A percentile compares a stretch with the other conserved stretches of the same genome.
phyloP scores from a whole-genome alignment of 2,888 invertebrate genomes.

The Dolomedes plantarius region DNA sequence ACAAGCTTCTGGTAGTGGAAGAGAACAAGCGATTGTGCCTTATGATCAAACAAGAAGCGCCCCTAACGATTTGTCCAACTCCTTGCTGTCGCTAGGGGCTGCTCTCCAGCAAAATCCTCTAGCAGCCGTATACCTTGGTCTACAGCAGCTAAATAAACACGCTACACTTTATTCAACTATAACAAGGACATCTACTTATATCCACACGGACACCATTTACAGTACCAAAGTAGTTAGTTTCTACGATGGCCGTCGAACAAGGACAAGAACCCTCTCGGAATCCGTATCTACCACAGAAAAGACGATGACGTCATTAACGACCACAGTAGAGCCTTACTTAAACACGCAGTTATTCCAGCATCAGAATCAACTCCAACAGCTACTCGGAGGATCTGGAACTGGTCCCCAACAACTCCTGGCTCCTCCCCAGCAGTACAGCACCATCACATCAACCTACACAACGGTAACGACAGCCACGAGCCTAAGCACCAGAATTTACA shows the following conservation, averaged over 20 bases:
- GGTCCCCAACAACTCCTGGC: conserved; percentile 36
- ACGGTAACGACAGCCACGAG: conserved; percentile 73
- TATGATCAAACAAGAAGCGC: conserved; percentile 27
- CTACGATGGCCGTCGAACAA: conserved; percentile 74
- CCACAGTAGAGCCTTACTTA: conserved; percentile 72
- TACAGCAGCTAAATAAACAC: conserved; percentile 73
- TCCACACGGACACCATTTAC: conserved; percentile 73
- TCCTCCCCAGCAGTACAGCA: conserved; percentile 69
- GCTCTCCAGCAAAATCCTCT: conserved; percentile 74
- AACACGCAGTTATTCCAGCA: conserved; percentile 72
- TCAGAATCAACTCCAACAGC: conserved; percentile 71
- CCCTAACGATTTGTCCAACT: conserved; percentile 72
- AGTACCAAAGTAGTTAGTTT: conserved; percentile 74
- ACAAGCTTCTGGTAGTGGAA: conserved; percentile 55
- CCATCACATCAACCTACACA: conserved; percentile 72
- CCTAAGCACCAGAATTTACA: conserved; percentile 73
- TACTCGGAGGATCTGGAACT: conserved; percentile 57
- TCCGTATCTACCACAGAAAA: conserved; percentile 72
- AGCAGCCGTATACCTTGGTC: conserved; percentile 73
- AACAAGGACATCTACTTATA: conserved; percentile 72
- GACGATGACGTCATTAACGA: conserved; percentile 72
- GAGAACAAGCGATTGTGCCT: conserved; percentile 49
- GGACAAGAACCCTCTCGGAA: conserved; percentile 73
- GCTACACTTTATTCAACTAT: conserved; percentile 72
- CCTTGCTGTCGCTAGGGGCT: conserved; percentile 72